phyloP scores from a whole-genome alignment of 2,888 invertebrate species.

The Heliconius ismenius region DNA sequence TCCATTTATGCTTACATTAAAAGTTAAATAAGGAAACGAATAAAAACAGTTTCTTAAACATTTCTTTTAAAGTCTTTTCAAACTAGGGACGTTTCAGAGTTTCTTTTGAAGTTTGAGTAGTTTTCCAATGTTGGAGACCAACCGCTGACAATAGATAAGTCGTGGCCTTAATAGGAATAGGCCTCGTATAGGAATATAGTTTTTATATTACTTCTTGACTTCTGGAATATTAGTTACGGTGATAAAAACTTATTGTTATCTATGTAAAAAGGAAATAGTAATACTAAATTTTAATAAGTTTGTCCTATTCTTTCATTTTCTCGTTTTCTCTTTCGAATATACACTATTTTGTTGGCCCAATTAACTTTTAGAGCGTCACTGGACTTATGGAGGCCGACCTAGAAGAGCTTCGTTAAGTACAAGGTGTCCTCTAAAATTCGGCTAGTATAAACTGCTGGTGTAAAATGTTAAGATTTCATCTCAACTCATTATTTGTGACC shows the following conservation, averaged over 20 bases:
- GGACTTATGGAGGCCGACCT: too few species aligned
- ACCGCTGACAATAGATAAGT: slow-evolving; percentile 30
- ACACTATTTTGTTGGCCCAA: too few species aligned
- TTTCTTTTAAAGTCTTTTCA: slow-evolving; percentile 17
- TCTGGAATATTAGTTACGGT: not conserved
- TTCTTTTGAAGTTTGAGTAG: slow-evolving; percentile 28
- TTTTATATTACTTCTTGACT: slow-evolving; percentile 12
- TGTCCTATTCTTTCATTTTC: too few species aligned
- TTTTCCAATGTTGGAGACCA: slow-evolving; percentile 23
- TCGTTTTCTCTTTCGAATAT: too few species aligned
- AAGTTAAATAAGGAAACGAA: slow-evolving; percentile 17
- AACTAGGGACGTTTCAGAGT: slow-evolving; percentile 16
- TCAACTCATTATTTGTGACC: not conserved
- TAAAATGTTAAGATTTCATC: too few species aligned
- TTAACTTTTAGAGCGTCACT: too few species aligned
- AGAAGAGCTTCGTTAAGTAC: too few species aligned
- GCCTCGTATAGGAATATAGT: slow-evolving; percentile 16
- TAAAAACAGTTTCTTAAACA: slow-evolving; percentile 7
- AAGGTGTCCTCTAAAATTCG: too few species aligned
- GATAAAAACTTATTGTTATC: not conserved
- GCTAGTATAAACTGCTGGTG: too few species aligned
- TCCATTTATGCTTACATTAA: slow-evolving; percentile 10
- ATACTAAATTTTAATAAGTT: too few species aligned
- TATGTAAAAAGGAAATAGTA: not conserved
- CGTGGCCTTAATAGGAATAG: slow-evolving; percentile 23